phyloP scores from a whole-genome alignment of 2,797 vertebrate species.

The Aythya fuligula region DNA sequence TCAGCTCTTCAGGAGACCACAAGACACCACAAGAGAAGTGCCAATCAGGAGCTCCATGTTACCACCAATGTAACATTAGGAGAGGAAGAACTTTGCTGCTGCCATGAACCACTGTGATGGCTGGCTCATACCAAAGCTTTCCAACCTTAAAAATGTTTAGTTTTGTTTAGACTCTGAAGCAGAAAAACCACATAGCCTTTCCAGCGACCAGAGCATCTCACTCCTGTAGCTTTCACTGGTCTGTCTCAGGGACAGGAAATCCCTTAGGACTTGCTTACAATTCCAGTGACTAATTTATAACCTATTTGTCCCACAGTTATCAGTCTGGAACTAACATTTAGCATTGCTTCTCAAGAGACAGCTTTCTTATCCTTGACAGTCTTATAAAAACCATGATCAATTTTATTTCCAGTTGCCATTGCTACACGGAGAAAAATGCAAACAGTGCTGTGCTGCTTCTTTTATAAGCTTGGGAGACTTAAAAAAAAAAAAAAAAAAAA shows the following conservation, averaged over 20 bases:
- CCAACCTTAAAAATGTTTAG: not conserved
- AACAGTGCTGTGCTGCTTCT: not conserved
- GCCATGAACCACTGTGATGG: not conserved
- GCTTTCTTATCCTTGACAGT: not conserved
- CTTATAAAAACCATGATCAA: not conserved
- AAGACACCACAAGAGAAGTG: not conserved
- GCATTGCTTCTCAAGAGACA: not conserved
- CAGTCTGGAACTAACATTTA: not conserved
- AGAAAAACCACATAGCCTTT: not conserved
- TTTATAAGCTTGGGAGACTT: not conserved
- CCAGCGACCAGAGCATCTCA: not conserved
- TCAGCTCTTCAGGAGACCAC: not conserved
- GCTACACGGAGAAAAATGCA: not conserved
- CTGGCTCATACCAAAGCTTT: not conserved
- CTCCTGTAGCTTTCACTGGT: fast-evolving
- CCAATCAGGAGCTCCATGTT: not conserved
- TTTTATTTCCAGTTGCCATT: not conserved
- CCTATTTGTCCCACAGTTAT: not conserved
- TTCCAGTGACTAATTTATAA: not conserved
- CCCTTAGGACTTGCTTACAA: not conserved
- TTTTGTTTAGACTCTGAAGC: not conserved
- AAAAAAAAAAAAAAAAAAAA: not conserved
- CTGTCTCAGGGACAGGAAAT: not conserved
- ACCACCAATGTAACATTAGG: not conserved
- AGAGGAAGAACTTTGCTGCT: not conserved